Percentiles rank a stretch among this genome's conserved stretches.
phyloP scores from a whole-genome alignment of 2,797 vertebrate genomes.

The Cheracebus regulus region DNA sequence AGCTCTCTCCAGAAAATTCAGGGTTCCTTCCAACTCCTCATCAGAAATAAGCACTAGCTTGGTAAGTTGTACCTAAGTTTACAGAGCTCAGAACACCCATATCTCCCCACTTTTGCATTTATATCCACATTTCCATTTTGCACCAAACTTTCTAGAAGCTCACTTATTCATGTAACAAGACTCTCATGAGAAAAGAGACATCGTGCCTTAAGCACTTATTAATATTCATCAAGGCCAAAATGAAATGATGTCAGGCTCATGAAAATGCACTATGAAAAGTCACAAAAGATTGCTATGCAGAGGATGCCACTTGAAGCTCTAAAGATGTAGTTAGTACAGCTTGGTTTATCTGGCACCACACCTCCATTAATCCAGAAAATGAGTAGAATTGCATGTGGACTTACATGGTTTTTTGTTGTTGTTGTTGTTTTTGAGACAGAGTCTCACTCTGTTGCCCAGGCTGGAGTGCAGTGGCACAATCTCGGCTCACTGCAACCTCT shows the following conservation, averaged over 20 bases:
- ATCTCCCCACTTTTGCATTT: neutral
- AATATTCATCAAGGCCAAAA: slow-evolving; percentile 69
- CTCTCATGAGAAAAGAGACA: slow-evolving; percentile 39
- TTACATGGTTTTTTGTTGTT: neutral
- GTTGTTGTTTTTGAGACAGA: no score
- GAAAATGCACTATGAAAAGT: slow-evolving; percentile 57
- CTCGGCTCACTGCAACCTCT: no score
- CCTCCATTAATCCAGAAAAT: neutral
- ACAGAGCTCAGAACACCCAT: neutral
- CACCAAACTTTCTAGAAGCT: slow-evolving; percentile 38
- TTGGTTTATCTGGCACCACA: neutral
- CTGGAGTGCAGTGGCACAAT: no score
- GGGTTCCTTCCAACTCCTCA: neutral
- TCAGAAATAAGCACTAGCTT: neutral
- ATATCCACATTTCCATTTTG: slow-evolving; percentile 32
- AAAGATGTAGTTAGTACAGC: neutral
- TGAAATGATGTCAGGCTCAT: slow-evolving; percentile 59
- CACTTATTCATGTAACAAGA: neutral
- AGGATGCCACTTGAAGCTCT: neutral
- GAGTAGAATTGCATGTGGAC: neutral
- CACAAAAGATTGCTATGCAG: slow-evolving; percentile 10
- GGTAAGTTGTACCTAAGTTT: neutral
- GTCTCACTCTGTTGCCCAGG: no score
- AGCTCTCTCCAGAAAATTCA: neutral
- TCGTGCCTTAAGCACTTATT: slow-evolving; percentile 50